These are phyloP conservation scores for Melanotus villosus DNA, from an alignment of 2,888 invertebrate species.

Conservation along the genomic window DNA sequence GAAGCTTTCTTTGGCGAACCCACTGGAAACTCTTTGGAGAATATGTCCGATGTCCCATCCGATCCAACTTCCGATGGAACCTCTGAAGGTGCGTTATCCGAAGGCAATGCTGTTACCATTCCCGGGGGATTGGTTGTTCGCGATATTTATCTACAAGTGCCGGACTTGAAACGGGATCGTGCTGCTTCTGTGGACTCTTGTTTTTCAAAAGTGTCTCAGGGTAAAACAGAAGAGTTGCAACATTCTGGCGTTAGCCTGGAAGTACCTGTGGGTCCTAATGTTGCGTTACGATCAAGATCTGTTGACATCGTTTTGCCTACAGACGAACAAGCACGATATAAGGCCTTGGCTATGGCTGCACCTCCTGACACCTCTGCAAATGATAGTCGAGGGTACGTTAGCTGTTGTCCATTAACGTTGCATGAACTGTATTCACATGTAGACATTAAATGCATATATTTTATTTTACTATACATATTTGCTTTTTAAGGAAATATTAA, in stretches of 20 bases:
- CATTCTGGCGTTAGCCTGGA: slow-evolving; percentile 76
- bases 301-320: slow-evolving; percentile 92
- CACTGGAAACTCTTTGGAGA: slow-evolving; percentile 79
- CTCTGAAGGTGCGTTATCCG: slow-evolving; percentile 62
- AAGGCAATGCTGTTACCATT: slow-evolving; percentile 60
- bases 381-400: slow-evolving; percentile 67
- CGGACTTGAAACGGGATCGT: slow-evolving; percentile 86
- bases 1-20: slow-evolving; percentile 87
- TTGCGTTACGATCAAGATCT: slow-evolving; percentile 82
- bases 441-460: no score
- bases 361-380: slow-evolving; percentile 62
- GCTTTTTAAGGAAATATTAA: no score
- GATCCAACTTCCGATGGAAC: slow-evolving; percentile 66
- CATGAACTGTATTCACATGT: neutral
- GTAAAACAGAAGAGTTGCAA: slow-evolving; percentile 79
- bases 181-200: slow-evolving; percentile 92
- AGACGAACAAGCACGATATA: slow-evolving; percentile 87
- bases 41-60: slow-evolving; percentile 71
- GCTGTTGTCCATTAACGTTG: neutral
- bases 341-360: slow-evolving; percentile 82
- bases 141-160: slow-evolving; percentile 77
- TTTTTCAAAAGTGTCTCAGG: slow-evolving; percentile 83
- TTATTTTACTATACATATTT: no score
- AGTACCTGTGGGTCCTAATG: slow-evolving; percentile 78
- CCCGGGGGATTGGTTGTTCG: slow-evolving; percentile 64